Base-by-base conservation (phyloP, 1,140 invertebrate species). In the Atta cephalotes region DNA sequence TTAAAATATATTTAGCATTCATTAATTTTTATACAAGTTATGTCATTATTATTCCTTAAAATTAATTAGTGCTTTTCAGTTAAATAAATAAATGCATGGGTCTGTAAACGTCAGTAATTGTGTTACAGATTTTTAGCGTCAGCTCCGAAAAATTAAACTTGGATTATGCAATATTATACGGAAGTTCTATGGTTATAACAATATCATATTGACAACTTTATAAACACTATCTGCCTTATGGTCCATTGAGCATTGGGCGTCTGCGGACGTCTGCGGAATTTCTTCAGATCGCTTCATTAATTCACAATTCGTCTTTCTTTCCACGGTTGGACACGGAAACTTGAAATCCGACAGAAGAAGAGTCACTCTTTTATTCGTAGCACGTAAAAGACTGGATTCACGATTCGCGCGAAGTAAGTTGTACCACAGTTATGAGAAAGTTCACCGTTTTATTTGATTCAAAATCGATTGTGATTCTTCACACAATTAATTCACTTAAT, bases 211-310 rank as follows among this genome's bases (percentile, higher is more conserved):
- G 9, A 16, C 60, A 45, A 5, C 53, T 51, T 62, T 25, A 21
- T 31, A 49, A 70, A 28, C 3, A 21, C 18, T 31, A 31, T 31
- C 6, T 51, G 51, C 25, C 4, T 7, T 21, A 28, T 45, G 21
- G 18, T 62, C 18, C 39, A 16, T 78, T n/a, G 31, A 49, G 45
- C 85, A 56, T 62, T 28, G 53, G 21, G 70, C 76, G 53, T 31
- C 80, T 56, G 53, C 74, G 51, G 51, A 63, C 28, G 45, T 14
- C 35, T 86, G 14, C 31, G n/a, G 31, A 85, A 81, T 88, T 88
- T 88, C 79, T 66, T 76, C 56, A 49, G 28, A 51, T 3, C 68
- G 68, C 56, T 74, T 72, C 86, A 85, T 85, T 74, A 88, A 89
- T 53, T 88, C 60, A 65, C 65, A 49, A 60, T 60, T 85, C 71